Conservation (phyloP, 2,888 invertebrate genomes). For the Platycnemis pennipes region DNA sequence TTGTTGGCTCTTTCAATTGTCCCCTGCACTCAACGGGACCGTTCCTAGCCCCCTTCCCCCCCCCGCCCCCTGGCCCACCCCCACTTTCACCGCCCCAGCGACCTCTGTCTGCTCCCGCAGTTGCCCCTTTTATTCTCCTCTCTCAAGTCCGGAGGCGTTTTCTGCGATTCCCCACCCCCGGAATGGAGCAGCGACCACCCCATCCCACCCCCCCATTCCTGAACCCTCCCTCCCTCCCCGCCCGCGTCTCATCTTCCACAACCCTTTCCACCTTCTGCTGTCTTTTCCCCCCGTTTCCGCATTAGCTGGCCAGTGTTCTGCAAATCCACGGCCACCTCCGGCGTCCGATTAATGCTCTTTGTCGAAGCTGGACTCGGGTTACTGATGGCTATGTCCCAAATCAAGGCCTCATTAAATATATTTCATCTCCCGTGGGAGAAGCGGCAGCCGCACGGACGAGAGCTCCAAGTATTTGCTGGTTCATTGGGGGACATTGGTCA, state of each 20-base stretch:
- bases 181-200: conserved; percentile 38
- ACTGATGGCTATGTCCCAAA: background rate
- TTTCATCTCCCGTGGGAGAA: conserved; percentile 34
- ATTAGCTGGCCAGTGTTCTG: background rate
- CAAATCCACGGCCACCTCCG: background rate
- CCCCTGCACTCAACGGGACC: conserved; percentile 58
- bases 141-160: conserved; percentile 64
- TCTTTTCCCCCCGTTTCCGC: conserved; percentile 47
- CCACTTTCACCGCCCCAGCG: conserved; percentile 43
- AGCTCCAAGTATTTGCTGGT: conserved; percentile 65
- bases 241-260: background rate
- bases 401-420: conserved; percentile 42
- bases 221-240: background rate
- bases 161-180: conserved; percentile 38
- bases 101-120: conserved; percentile 54
- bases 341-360: background rate
- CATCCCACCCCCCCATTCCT: conserved; percentile 21
- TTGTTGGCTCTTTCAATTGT: conserved; percentile 63
- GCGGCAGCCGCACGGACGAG: conserved; percentile 50
- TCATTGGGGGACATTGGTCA: conserved; percentile 68
- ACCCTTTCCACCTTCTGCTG: conserved; percentile 47
- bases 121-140: conserved; percentile 55
- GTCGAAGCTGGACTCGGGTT: background rate
- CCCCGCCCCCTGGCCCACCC: conserved; percentile 14
- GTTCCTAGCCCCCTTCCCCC: conserved; percentile 50